phyloP scores from a whole-genome alignment of 1,140 invertebrate genomes.

The Drosophila bocqueti region DNA sequence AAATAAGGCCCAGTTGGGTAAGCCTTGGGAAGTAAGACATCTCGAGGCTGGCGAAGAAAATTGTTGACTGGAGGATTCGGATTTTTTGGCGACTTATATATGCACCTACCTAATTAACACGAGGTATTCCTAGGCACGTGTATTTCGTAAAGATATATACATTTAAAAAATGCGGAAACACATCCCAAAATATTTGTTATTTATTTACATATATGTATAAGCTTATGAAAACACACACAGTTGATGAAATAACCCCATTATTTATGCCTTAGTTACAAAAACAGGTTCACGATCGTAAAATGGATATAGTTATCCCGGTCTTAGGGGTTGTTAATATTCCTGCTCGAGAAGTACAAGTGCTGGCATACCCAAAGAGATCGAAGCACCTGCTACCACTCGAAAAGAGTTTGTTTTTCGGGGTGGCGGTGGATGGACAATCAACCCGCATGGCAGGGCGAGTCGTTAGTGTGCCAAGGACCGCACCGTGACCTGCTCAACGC shows the following conservation, averaged over 20 bases:
- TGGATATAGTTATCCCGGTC: background rate
- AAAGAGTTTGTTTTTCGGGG: conserved; percentile 2
- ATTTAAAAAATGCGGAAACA: conserved; percentile 1
- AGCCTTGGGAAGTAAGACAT: conserved; percentile 13
- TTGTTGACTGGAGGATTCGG: conserved; percentile 23
- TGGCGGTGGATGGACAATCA: background rate
- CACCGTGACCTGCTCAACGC: conserved; percentile 58
- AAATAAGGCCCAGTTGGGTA: conserved; percentile 4
- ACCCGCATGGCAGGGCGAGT: conserved; percentile 37
- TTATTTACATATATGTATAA: background rate
- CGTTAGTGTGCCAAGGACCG: conserved; percentile 53
- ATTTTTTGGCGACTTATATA: conserved; percentile 15
- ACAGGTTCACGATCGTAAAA: conserved; percentile 9
- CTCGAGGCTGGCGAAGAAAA: conserved; percentile 35
- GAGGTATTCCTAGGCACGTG: background rate
- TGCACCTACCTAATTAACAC: background rate
- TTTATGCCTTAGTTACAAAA: background rate
- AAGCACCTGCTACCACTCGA: conserved; percentile 12
- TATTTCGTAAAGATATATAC: background rate
- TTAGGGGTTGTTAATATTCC: conserved; percentile 9
- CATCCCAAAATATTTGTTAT: background rate
- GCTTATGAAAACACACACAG: background rate
- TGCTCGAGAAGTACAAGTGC: background rate
- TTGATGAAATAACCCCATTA: background rate
- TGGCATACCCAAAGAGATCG: conserved; percentile 12